Percentiles rank a stretch among this genome's conserved stretches.
Conservation (phyloP, 2,113 vertebrate genomes). For the Nannospalax galili region DNA sequence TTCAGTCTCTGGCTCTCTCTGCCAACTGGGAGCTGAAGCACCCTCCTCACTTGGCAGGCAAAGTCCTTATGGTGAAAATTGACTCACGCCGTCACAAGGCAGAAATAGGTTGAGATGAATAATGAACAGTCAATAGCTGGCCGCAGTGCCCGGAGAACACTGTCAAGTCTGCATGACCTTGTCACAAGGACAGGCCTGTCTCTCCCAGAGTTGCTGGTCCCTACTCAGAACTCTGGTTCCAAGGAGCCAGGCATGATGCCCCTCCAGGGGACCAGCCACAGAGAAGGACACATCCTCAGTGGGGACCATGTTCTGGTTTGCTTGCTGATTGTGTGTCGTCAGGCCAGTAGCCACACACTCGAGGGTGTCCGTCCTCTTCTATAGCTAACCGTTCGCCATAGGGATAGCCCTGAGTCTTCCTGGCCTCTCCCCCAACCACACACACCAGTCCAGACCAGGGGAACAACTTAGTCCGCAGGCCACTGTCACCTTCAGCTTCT, state of each 20-base stretch:
- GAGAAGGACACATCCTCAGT: fast-evolving
- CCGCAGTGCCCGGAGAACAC: fast-evolving
- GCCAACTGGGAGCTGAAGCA: background rate
- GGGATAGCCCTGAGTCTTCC: background rate
- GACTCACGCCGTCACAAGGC: background rate
- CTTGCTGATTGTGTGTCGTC: fast-evolving
- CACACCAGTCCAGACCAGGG: background rate
- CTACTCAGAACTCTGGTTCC: background rate
- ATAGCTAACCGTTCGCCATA: fast-evolving
- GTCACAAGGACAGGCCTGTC: background rate
- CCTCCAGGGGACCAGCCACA: too few relatives aligned
- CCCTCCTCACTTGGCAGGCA: background rate
- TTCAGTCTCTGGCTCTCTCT: background rate
- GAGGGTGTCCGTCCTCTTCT: fast-evolving
- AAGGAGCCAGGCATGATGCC: fast-evolving
- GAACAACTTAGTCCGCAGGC: fast-evolving
- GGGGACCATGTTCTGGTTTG: fast-evolving
- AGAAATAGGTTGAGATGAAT: background rate
- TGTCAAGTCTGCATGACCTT: fast-evolving
- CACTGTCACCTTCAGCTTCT: background rate
- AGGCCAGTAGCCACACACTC: fast-evolving
- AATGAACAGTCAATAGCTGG: background rate
- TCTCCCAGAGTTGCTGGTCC: fast-evolving
- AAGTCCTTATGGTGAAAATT: background rate
- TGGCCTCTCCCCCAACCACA: too few relatives aligned